A percentile compares a stretch with the other conserved stretches of the same genome.
phyloP scores from a whole-genome alignment of 2,888 invertebrate species.

The Teinopalpus imperialis region DNA sequence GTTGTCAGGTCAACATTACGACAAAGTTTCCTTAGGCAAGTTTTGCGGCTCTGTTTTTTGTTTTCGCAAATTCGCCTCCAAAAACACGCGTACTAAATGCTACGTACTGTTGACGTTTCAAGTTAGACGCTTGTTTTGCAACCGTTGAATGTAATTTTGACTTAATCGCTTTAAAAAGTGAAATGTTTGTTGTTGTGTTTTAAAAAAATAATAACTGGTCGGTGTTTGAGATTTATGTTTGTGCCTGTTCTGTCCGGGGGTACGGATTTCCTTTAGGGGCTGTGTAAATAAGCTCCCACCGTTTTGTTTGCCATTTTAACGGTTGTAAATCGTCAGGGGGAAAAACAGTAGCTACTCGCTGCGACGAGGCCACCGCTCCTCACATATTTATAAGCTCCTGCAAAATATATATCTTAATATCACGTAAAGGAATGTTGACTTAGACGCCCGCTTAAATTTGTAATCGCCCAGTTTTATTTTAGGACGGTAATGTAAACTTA shows the following conservation, averaged over 20 bases:
- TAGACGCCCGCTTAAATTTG: constrained; percentile 23
- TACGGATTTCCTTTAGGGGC: constrained; percentile 66
- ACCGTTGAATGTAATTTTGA: constrained; percentile 45
- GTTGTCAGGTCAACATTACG: constrained; percentile 70
- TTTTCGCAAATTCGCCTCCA: constrained; percentile 53
- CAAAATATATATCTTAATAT: constrained; percentile 28
- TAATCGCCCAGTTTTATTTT: constrained; percentile 11
- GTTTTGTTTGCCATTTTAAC: constrained; percentile 68
- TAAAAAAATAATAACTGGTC: constrained; percentile 60
- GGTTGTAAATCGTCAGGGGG: constrained; percentile 62
- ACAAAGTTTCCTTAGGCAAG: constrained; percentile 59
- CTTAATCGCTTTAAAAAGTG: constrained; percentile 17
- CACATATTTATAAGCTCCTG: constrained; percentile 48
- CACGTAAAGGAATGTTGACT: constrained; percentile 19
- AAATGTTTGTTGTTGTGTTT: constrained; percentile 52
- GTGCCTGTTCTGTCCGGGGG: constrained; percentile 61
- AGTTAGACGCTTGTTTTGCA: constrained; percentile 47
- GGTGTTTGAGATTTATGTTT: constrained; percentile 71
- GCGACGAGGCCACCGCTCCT: constrained; percentile 41
- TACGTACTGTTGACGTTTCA: constrained; percentile 47
- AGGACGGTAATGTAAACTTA: too few species aligned
- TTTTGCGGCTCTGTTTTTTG: constrained; percentile 54
- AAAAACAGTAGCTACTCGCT: constrained; percentile 46
- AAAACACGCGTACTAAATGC: constrained; percentile 51
- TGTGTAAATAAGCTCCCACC: constrained; percentile 69